A percentile compares a stretch with the other conserved stretches of the same genome.
These are phyloP conservation scores for Choristoneura rosaceana DNA, from an alignment of 2,888 invertebrate species.

Conservation along the genomic window DNA sequence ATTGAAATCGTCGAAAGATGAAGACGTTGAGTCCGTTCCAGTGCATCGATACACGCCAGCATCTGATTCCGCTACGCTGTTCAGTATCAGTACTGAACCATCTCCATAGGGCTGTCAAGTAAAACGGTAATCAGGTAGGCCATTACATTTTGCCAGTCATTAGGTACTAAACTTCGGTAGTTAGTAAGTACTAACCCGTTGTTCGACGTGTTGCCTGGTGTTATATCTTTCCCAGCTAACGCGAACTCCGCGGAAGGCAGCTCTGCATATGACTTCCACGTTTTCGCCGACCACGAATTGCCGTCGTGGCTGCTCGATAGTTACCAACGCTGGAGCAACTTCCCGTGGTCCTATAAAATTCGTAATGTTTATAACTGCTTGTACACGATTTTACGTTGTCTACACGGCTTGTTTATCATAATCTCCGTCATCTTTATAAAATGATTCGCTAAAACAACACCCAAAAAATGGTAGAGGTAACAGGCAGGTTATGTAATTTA, in stretches of 20 bases:
- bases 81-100: constrained; percentile 87
- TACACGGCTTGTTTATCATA: not conserved
- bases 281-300: constrained; percentile 70
- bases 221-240: constrained; percentile 65
- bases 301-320: constrained; percentile 70
- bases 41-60: constrained; percentile 90
- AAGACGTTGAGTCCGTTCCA: constrained; percentile 79
- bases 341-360: constrained; percentile 61
- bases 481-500: not conserved
- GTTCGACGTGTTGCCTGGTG: constrained; percentile 68
- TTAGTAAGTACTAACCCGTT: constrained; percentile 56
- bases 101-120: constrained; percentile 75
- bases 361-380: not conserved
- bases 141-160: not conserved
- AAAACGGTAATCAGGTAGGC: constrained; percentile 14
- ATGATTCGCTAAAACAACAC: not conserved
- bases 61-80: constrained; percentile 89
- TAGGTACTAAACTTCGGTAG: too few species aligned
- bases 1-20: constrained; percentile 79
- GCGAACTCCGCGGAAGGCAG: constrained; percentile 50
- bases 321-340: constrained; percentile 57
- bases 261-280: constrained; percentile 67
- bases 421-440: not conserved
- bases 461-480: not conserved
- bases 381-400: not conserved